These are phyloP conservation scores for Sebastes matsubarae DNA, from an alignment of 2,797 vertebrate species.

Conservation along the genomic window DNA sequence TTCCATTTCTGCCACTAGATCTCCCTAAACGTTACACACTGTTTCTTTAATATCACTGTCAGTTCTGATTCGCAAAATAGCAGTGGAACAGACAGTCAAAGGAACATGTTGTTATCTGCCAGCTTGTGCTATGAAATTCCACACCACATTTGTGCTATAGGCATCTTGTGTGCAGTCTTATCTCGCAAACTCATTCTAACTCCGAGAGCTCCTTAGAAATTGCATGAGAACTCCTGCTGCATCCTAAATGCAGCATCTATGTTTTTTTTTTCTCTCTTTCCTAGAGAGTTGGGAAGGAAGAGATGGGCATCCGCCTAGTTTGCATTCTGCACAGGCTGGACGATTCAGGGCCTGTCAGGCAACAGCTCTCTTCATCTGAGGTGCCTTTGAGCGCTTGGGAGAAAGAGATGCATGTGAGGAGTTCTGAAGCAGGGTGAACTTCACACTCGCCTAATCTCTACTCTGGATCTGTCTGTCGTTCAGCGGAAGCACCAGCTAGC, in stretches of 20 bases:
- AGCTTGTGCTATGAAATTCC: conserved; percentile 12
- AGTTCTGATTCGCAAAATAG: not conserved
- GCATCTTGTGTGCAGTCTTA: conserved; percentile 37
- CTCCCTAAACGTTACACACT: not conserved
- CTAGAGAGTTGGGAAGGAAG: conserved; percentile 51
- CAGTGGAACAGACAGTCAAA: not conserved
- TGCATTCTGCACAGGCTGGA: conserved; percentile 71
- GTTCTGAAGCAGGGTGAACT: conserved; percentile 77
- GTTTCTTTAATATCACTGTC: not conserved
- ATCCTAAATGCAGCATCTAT: conserved; percentile 51
- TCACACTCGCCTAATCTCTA: conserved; percentile 78
- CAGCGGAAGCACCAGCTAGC: conserved; percentile 63
- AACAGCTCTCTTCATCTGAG: conserved; percentile 64
- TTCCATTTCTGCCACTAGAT: not conserved
- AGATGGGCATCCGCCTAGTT: conserved; percentile 68
- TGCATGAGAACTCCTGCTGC: conserved; percentile 28
- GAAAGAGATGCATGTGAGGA: conserved; percentile 70
- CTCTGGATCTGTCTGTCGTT: conserved; percentile 71
- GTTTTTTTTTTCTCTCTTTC: conserved; percentile 24
- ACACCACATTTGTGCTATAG: conserved; percentile 17
- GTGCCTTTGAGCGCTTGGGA: conserved; percentile 73
- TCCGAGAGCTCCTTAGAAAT: conserved; percentile 45
- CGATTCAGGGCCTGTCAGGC: conserved; percentile 72
- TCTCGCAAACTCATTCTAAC: conserved; percentile 47
- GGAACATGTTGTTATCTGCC: conserved; percentile 1